These are phyloP conservation scores for Dolichopus griseipennis DNA, from an alignment of 2,888 invertebrate species.

Conservation along the genomic window DNA sequence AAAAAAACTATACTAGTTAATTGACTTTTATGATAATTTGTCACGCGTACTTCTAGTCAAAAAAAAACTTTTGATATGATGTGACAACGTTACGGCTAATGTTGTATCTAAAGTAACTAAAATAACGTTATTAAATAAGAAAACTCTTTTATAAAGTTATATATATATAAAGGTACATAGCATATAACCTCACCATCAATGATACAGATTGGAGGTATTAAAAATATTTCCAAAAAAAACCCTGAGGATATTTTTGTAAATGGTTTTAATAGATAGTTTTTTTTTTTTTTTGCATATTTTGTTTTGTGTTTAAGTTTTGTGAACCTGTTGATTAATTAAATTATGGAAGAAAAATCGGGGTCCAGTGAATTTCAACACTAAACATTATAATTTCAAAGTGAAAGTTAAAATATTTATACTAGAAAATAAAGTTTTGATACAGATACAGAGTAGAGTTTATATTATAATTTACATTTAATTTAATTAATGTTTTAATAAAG, in stretches of 20 bases:
- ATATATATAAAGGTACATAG: no score
- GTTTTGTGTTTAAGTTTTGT: background rate
- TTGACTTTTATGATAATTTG: background rate
- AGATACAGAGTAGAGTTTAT: no score
- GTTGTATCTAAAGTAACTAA: no score
- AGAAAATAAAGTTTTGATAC: no score
- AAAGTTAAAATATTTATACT: background rate
- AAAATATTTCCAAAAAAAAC: background rate
- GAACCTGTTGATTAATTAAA: slow-evolving; percentile 3
- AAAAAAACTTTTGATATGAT: no score
- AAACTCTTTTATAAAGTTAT: background rate
- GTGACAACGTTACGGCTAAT: background rate
- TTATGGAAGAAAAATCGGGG: background rate
- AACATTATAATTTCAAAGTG: background rate
- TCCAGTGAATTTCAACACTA: background rate
- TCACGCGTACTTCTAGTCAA: background rate
- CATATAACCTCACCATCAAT: no score
- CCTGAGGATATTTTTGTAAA: background rate
- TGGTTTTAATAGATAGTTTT: no score
- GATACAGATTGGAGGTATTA: background rate
- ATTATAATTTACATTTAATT: no score
- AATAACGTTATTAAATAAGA: no score
- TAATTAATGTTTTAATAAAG: no score
- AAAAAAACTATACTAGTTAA: background rate
- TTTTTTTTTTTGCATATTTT: no score